Conservation (phyloP, 2,888 invertebrate genomes). For the Helleia helle region DNA sequence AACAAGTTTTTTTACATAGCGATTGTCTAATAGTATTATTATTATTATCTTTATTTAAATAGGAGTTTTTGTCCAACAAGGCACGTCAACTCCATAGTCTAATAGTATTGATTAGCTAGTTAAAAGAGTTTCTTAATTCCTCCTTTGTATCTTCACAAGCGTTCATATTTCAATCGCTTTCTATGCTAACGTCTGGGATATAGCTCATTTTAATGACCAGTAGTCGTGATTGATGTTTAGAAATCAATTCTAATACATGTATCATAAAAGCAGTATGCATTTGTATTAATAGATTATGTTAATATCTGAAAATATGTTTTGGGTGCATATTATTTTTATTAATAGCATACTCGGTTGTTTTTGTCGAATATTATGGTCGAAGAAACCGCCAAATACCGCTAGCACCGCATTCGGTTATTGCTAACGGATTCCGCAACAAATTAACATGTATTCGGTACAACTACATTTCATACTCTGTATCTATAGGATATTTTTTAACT, state of each 20-base stretch:
- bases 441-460: conserved; percentile 73
- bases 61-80: too few relatives aligned
- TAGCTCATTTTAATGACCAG: conserved; percentile 1
- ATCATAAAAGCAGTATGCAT: too few relatives aligned
- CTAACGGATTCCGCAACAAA: conserved; percentile 73
- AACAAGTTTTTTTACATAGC: neutral
- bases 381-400: conserved; percentile 71
- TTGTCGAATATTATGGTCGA: conserved; percentile 64
- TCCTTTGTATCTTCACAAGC: neutral
- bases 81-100: too few relatives aligned
- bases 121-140: neutral
- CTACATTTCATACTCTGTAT: conserved; percentile 63
- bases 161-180: conserved; percentile 6
- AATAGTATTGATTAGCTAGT: neutral
- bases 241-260: conserved; percentile 2
- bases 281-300: too few relatives aligned
- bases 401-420: conserved; percentile 65
- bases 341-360: conserved; percentile 40
- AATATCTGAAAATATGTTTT: too few relatives aligned
- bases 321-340: conserved; percentile 32
- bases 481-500: conserved; percentile 45
- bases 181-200: conserved; percentile 3
- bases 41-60: too few relatives aligned
- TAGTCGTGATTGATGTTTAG: conserved; percentile 9
- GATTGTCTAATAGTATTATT: neutral